A percentile compares a stretch with the other conserved stretches of the same genome.
Evolutionary conservation across 1,140 invertebrate genomes (phyloP).

Genomic region (Scaptomyza hsui): DNA sequence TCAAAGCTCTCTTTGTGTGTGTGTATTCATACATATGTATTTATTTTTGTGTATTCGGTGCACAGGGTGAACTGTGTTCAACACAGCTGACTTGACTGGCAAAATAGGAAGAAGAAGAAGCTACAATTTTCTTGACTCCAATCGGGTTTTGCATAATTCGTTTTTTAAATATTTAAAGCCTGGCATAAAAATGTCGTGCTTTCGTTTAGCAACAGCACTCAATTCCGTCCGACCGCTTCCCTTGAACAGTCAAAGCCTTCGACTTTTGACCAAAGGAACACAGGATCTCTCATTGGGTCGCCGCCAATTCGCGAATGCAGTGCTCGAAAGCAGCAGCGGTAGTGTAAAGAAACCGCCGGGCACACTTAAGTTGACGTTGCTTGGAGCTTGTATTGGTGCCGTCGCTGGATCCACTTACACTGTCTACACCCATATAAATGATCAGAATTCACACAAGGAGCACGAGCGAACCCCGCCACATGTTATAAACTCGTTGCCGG

Average conservation of each 20-base stretch:
- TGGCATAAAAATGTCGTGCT: conserved; percentile 53
- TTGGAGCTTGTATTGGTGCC: conserved; percentile 85
- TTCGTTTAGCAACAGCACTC: conserved; percentile 47
- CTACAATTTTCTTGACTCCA: conserved; percentile 39
- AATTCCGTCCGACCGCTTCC: conserved; percentile 20
- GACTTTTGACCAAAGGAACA: conserved; percentile 19
- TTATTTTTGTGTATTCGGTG: conserved; percentile 53
- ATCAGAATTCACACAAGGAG: conserved; percentile 70
- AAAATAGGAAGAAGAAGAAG: conserved; percentile 17
- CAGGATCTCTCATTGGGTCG: conserved; percentile 27
- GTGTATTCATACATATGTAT: not conserved
- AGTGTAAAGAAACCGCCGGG: conserved; percentile 46
- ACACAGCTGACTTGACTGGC: conserved; percentile 28
- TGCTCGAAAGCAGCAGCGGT: conserved; percentile 2
- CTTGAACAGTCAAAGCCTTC: conserved; percentile 6
- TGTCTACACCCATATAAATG: conserved; percentile 60
- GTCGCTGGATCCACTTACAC: conserved; percentile 78
- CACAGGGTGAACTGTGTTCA: conserved; percentile 18
- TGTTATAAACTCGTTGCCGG: conserved; percentile 84
- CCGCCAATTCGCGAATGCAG: conserved; percentile 46
- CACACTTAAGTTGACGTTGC: conserved; percentile 84
- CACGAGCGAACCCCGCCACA: conserved; percentile 82
- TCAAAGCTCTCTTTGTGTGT: conserved; percentile 23
- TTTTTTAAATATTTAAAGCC: conserved; percentile 33
- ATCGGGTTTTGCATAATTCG: conserved; percentile 65